Evolutionary conservation across 1,140 invertebrate genomes (phyloP).

Genomic region (Danaus plexippus): DNA sequence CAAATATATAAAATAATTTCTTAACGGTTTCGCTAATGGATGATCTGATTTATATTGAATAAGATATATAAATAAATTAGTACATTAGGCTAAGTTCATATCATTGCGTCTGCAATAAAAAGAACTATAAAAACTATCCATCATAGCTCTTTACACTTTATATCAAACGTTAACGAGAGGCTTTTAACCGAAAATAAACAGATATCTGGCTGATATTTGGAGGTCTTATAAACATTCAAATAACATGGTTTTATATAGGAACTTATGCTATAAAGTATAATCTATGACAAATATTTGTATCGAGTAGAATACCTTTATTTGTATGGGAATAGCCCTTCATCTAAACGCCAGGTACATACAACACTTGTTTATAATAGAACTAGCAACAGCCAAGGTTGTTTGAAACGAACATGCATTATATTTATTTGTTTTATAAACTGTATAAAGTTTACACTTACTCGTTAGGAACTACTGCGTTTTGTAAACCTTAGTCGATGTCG

Average conservation of each 20-base stretch:
- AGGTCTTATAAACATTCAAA: too few relatives aligned
- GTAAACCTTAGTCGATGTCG: constrained; percentile 6
- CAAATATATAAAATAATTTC: background rate
- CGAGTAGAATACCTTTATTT: too few relatives aligned
- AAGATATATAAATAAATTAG: constrained; percentile 30
- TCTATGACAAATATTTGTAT: too few relatives aligned
- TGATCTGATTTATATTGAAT: constrained; percentile 31
- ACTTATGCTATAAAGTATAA: too few relatives aligned
- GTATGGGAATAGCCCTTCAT: background rate
- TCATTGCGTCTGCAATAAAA: constrained; percentile 21
- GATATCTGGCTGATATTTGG: too few relatives aligned
- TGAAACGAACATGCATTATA: constrained; percentile 18
- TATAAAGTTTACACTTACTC: constrained; percentile 35
- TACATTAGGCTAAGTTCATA: constrained; percentile 40
- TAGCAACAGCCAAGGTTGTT: constrained; percentile 29
- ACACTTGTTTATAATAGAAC: background rate
- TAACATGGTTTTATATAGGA: too few relatives aligned
- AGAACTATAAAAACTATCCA: constrained; percentile 16
- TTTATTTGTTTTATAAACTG: constrained; percentile 56
- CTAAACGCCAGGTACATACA: background rate
- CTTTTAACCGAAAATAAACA: constrained; percentile 1
- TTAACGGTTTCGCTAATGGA: constrained; percentile 43
- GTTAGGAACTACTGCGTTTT: constrained; percentile 32
- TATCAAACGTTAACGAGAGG: constrained; percentile 13
- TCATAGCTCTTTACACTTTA: constrained; percentile 10